Conservation (phyloP, 1,140 invertebrate species). For the Saccostrea echinata region DNA sequence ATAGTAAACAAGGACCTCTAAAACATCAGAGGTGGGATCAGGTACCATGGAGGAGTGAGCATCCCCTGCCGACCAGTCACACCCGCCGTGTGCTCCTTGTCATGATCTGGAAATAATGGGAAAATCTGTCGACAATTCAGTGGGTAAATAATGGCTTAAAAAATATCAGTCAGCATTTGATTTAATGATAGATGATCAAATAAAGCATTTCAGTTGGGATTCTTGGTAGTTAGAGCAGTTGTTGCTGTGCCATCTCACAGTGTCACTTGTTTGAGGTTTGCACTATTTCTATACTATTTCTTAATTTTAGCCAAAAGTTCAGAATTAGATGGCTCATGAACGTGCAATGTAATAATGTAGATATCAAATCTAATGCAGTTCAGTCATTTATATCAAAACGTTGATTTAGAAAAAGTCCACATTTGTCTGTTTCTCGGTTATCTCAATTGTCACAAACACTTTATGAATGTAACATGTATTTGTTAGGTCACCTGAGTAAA, state of each 20-base stretch:
- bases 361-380: background rate
- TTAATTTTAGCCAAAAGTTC: background rate
- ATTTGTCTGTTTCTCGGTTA: conserved; percentile 22
- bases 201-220: background rate
- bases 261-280: background rate
- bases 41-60: too few species aligned
- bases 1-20: too few species aligned
- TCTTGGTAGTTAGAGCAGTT: background rate
- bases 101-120: too few species aligned
- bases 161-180: too few species aligned
- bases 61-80: too few species aligned
- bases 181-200: too few species aligned
- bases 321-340: background rate
- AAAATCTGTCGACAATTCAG: too few species aligned
- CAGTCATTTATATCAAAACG: background rate
- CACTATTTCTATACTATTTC: background rate
- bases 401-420: background rate
- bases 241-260: background rate
- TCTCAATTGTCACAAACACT: conserved; percentile 2
- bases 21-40: too few species aligned
- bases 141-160: too few species aligned
- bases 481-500: too few species aligned
- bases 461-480: conserved; percentile 41
- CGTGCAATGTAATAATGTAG: conserved; percentile 11
- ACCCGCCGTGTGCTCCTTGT: too few species aligned